Base-by-base conservation (phyloP, 2,888 invertebrate genomes). In the Nephrotoma flavescens region DNA sequence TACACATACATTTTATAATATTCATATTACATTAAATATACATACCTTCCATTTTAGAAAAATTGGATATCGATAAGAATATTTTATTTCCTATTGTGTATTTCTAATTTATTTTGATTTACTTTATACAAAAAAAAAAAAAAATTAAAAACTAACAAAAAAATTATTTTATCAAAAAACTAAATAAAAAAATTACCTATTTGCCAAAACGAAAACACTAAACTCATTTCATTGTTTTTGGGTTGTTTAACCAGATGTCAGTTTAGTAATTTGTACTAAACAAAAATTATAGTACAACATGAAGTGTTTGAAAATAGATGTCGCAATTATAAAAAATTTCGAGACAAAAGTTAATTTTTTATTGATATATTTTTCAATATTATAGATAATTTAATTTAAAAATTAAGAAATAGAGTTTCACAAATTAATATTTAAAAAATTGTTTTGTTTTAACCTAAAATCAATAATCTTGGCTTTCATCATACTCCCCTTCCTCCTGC, bases 401-500 rank as follows among this genome's bases (percentile, higher is more conserved):
- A 71, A 52, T 52, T 52, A 52, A 15, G 52, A 15, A 15, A 57
- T 83, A 83, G n/a, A n/a, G 7, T 84, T 84, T 84, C 15, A 42
- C 42, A 84, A 31, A 31, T 84, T 84, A 19, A 41, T 83, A 42
- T 84, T 83, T n/a, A 84, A 42, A 84, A 84, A 84, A 12, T 83
- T 12, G 0, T 83, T 41, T 31, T 52, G 52, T 52, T 15, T 9
- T 15, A 84, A 84, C 42, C 84, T 42, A 42, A 84, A 84, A 84
- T 85, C 9, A 85, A 85, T 85, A 85, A 44, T 85, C 85, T 85
- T 85, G 85, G 45, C 31, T 85, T 31, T 85, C 85, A 85, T 85
- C 85, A 85, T 85, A 85, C 44, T 85, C 85, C 11, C 85, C 85
- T 85, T 85, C 85, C 7, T 85, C 85, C 52, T 88, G 88, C 15